A percentile compares a stretch with the other conserved stretches of the same genome.
Evolutionary conservation across 2,113 vertebrate genomes (phyloP).

Genomic region (Oostethus manadensis): DNA sequence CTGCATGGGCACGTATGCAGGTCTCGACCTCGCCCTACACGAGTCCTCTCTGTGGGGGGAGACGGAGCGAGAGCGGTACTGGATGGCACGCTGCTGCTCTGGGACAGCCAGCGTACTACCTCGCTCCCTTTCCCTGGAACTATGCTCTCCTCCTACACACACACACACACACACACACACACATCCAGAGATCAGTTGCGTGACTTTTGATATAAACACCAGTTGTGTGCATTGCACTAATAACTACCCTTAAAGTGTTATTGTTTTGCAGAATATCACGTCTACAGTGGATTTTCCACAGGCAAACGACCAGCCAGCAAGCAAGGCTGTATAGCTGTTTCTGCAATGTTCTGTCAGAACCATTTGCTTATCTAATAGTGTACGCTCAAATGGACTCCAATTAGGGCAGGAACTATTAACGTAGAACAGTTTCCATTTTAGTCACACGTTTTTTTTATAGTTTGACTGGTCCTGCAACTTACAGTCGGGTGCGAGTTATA

Average conservation of each 20-base stretch:
- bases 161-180: constrained; percentile 13
- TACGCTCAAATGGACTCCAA: too few relatives aligned
- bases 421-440: too few relatives aligned
- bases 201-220: constrained; percentile 11
- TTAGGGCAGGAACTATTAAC: too few relatives aligned
- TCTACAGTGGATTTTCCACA: constrained; percentile 45
- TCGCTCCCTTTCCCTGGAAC: constrained; percentile 83
- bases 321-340: constrained; percentile 33
- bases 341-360: constrained; percentile 32
- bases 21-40: constrained; percentile 88
- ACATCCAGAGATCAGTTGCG: constrained; percentile 12
- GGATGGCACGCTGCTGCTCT: constrained; percentile 84
- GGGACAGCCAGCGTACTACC: constrained; percentile 88
- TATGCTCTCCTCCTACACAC: constrained; percentile 79
- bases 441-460: too few relatives aligned
- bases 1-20: constrained; percentile 95
- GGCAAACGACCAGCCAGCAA: constrained; percentile 18
- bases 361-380: not conserved
- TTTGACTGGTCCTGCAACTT: too few relatives aligned
- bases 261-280: constrained; percentile 47
- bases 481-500: too few relatives aligned
- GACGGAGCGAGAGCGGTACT: constrained; percentile 94
- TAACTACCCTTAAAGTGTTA: constrained; percentile 20
- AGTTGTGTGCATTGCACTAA: constrained; percentile 15
- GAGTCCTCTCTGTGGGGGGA: constrained; percentile 94